A percentile compares a stretch with the other conserved stretches of the same genome.
Conservation (phyloP, 2,797 vertebrate genomes). For the Chiloscyllium punctatum region DNA sequence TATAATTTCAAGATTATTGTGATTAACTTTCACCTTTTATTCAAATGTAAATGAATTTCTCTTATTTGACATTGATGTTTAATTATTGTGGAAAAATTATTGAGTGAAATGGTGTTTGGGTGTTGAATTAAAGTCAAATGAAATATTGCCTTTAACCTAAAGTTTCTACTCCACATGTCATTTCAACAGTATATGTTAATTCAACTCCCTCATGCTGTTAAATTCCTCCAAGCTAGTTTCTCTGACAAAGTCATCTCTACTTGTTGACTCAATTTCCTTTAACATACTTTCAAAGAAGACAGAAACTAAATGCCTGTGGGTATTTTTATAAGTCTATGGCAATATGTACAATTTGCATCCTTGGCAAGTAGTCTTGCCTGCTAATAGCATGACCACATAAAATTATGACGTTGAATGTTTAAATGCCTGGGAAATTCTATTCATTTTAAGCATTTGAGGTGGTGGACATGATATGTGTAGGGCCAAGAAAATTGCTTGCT, state of each 20-base stretch:
- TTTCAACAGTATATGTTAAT: background rate
- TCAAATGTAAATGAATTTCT: background rate
- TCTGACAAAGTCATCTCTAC: background rate
- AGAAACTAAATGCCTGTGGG: background rate
- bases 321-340: background rate
- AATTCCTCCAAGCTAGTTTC: background rate
- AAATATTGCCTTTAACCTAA: background rate
- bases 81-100: background rate
- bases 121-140: background rate
- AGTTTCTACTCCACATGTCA: background rate
- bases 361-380: background rate
- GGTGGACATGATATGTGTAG: background rate
- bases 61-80: conserved; percentile 1
- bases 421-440: background rate
- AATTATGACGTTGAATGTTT: conserved; percentile 15
- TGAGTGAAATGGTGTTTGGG: background rate
- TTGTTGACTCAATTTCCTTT: background rate
- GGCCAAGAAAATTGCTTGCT: background rate
- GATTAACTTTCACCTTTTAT: conserved; percentile 4
- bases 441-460: background rate
- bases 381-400: background rate
- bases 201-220: background rate
- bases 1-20: background rate
- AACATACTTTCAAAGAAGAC: background rate
- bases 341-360: background rate